phyloP scores from a whole-genome alignment of 2,797 vertebrate species.

The Melopsittacus undulatus region DNA sequence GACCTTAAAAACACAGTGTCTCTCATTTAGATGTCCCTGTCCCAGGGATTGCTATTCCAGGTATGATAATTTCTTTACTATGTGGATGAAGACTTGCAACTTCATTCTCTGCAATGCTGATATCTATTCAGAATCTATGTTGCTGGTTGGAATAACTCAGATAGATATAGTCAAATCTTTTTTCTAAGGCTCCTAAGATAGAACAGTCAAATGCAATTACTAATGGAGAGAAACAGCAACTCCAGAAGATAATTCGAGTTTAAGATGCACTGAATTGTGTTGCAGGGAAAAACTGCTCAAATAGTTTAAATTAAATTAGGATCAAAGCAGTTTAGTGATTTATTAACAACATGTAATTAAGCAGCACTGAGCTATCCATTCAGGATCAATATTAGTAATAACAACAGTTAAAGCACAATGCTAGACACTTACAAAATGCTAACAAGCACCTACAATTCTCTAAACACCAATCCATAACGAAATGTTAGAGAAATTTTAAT shows the following conservation, averaged over 20 bases:
- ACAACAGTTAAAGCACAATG: neutral
- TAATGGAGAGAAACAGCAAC: neutral
- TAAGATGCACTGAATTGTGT: neutral
- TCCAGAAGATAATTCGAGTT: neutral
- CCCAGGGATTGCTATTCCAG: neutral
- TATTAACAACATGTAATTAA: neutral
- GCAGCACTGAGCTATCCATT: neutral
- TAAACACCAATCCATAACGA: neutral
- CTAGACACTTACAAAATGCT: neutral
- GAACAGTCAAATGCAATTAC: neutral
- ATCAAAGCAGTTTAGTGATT: slow-evolving; percentile 6
- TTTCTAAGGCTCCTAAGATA: neutral
- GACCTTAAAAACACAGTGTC: neutral
- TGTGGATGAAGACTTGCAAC: neutral
- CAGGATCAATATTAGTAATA: neutral
- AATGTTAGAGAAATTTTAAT: neutral
- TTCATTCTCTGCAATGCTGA: neutral
- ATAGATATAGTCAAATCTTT: neutral
- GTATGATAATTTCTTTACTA: neutral
- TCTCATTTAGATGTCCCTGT: neutral
- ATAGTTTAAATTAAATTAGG: neutral
- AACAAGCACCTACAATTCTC: neutral
- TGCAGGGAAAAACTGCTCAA: neutral
- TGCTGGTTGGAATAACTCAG: neutral
- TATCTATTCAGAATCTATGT: neutral